A percentile compares a stretch with the other conserved stretches of the same genome.
Evolutionary conservation across 2,797 vertebrate species (phyloP).

Genomic region (Anguilla obscura): DNA sequence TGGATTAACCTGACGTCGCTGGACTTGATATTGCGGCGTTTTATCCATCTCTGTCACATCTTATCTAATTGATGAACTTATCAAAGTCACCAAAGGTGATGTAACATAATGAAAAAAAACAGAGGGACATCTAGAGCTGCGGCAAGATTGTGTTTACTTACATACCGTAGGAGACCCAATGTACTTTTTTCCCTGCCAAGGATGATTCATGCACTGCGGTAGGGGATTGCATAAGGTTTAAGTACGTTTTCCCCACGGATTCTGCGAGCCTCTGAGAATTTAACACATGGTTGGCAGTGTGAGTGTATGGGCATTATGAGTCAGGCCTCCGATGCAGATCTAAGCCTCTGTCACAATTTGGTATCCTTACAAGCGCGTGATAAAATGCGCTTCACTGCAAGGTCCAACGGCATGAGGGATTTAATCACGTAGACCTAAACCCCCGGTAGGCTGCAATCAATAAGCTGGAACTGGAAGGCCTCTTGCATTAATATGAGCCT

Average conservation of each 20-base stretch:
- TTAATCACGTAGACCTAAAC: background rate
- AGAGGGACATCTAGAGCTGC: conserved; percentile 29
- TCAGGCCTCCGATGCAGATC: conserved; percentile 26
- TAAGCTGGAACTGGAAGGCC: background rate
- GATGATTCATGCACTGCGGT: conserved; percentile 26
- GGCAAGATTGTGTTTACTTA: conserved; percentile 32
- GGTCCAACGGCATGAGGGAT: background rate
- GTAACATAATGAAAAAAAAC: conserved; percentile 23
- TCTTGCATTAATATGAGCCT: background rate
- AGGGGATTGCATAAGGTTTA: background rate
- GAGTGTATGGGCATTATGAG: conserved; percentile 29
- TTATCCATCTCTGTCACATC: conserved; percentile 51
- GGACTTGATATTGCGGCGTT: conserved; percentile 14
- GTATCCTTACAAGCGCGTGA: background rate
- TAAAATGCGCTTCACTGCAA: background rate
- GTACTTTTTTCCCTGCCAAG: conserved; percentile 22
- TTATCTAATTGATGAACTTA: conserved; percentile 43
- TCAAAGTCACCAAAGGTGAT: conserved; percentile 40
- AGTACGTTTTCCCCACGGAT: background rate
- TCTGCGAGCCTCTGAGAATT: background rate
- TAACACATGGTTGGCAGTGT: background rate
- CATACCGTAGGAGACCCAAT: conserved; percentile 28
- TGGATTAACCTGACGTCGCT: conserved; percentile 44
- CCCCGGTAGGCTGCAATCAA: background rate
- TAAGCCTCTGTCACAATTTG: conserved; percentile 13